Evolutionary conservation across 2,797 vertebrate genomes (phyloP), one percentile per base, ranked within the genome.

Genomic region (Eremophila alpestris): DNA sequence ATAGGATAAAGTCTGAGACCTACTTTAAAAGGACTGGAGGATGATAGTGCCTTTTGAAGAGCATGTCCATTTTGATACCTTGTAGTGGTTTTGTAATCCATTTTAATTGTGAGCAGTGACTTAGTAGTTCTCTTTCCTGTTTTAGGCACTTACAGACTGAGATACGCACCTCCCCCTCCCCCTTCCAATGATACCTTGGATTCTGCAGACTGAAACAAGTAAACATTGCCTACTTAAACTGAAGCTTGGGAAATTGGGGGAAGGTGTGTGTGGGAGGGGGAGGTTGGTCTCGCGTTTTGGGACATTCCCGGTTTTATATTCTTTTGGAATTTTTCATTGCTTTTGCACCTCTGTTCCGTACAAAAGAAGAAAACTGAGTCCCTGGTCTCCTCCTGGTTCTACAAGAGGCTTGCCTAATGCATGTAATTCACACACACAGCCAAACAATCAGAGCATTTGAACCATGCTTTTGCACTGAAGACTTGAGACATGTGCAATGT

Each of bases 141-240:
- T 98, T 94, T 98, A 99, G 99, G 99, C 98, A 98, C 98, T 97
- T 99, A 99, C 98, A 98, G 99, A 97, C 98, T 99, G 97, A 99
- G 99, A 97, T 99, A 98, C 95, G 97, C 98, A 94, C 98, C 98
- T 97, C 97, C 98, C 98, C 98, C 98, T 97, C 97, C 98, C 98
- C 98, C 98, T 97, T 96, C 98, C 97, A 98, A 98, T 97, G 99
- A 99, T 97, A 97, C 98, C 96, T 98, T 98, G 96, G 99, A 99
- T 98, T 99, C 98, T 96, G 98, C 98, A 89, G 99, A 99, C 98
- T 99, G 98, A 99, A 97, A 97, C 94, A 95, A 97, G 97, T 94
- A 98, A 98, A 97, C 98, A 96, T 97, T 97, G 97, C 97, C 98
- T 97, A 84, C 98, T 97, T 97, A 97, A 98, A 98, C 97, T 98